Evolutionary conservation across 1,140 invertebrate species (phyloP).

Genomic region (Drosophila tristis): DNA sequence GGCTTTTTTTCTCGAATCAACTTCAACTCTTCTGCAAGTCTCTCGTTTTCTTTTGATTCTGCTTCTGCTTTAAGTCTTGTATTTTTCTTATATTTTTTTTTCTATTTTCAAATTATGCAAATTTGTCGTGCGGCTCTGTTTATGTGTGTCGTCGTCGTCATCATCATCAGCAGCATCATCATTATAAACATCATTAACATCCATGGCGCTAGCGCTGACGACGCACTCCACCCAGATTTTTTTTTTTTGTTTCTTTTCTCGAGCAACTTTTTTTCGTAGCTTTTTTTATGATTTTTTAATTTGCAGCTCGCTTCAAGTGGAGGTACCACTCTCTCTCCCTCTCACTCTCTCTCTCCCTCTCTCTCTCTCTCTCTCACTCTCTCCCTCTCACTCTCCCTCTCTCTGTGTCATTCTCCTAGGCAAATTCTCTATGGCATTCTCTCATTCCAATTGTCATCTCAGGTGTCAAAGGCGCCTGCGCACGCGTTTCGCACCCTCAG

Average conservation of each 20-base stretch:
- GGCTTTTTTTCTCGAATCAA: background rate
- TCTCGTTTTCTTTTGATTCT: conserved; percentile 30
- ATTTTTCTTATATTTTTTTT: conserved; percentile 12
- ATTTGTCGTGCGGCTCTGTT: conserved; percentile 64
- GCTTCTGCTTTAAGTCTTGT: background rate
- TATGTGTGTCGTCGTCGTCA: conserved; percentile 34
- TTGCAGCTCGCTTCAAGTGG: conserved; percentile 67
- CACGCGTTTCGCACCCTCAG: conserved; percentile 60
- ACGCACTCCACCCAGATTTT: conserved; percentile 69
- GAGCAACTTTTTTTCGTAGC: conserved; percentile 24
- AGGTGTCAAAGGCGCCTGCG: conserved; percentile 72
- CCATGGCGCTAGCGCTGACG: conserved; percentile 29
- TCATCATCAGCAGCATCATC: background rate
- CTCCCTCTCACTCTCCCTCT: background rate
- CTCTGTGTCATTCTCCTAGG: conserved; percentile 3
- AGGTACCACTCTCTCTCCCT: conserved; percentile 9
- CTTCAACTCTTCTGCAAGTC: conserved; percentile 17
- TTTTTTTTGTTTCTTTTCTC: conserved; percentile 22
- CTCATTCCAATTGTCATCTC: conserved; percentile 61
- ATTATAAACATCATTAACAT: no score
- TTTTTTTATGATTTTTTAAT: conserved; percentile 79
- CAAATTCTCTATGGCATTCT: no score
- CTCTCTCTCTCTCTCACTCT: background rate
- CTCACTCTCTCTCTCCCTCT: conserved; percentile 2
- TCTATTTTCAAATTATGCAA: conserved; percentile 64